phyloP scores from a whole-genome alignment of 2,888 invertebrate species.

The Ornithoptera priamus region DNA sequence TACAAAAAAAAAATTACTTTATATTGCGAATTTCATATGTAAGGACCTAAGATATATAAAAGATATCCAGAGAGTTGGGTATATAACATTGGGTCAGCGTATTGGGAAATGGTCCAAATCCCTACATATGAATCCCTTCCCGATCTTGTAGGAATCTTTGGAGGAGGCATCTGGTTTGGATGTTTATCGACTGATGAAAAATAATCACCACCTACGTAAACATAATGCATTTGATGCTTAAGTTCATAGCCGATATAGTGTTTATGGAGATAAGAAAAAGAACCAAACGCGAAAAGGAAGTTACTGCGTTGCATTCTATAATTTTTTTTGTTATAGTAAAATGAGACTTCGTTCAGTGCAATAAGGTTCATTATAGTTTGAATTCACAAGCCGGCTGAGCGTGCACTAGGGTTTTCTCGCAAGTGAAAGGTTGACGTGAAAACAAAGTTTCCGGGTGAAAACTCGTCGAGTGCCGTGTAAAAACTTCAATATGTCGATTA shows the following conservation, averaged over 20 bases:
- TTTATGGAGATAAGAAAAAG: not conserved
- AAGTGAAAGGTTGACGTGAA: conserved; percentile 49
- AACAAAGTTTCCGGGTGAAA: conserved; percentile 47
- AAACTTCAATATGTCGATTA: conserved; percentile 18
- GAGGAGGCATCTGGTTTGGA: too few species aligned
- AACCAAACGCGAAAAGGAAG: conserved; percentile 12
- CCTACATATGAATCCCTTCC: too few species aligned
- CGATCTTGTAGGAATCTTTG: too few species aligned
- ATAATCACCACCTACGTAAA: too few species aligned
- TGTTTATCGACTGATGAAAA: too few species aligned
- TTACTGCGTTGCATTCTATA: not conserved
- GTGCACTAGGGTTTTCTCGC: conserved; percentile 40
- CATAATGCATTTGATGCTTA: not conserved
- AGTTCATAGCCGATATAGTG: not conserved
- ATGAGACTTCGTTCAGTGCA: not conserved
- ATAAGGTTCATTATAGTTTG: conserved; percentile 21
- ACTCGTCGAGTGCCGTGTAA: conserved; percentile 32
- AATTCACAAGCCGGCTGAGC: conserved; percentile 32
- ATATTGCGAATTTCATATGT: too few species aligned
- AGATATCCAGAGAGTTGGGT: too few species aligned
- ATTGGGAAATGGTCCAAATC: too few species aligned
- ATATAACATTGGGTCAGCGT: too few species aligned
- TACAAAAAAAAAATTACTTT: too few species aligned
- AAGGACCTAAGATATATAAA: too few species aligned
- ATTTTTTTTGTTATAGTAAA: not conserved